phyloP scores from a whole-genome alignment of 2,113 vertebrate species.

The Nycticorax nycticorax region DNA sequence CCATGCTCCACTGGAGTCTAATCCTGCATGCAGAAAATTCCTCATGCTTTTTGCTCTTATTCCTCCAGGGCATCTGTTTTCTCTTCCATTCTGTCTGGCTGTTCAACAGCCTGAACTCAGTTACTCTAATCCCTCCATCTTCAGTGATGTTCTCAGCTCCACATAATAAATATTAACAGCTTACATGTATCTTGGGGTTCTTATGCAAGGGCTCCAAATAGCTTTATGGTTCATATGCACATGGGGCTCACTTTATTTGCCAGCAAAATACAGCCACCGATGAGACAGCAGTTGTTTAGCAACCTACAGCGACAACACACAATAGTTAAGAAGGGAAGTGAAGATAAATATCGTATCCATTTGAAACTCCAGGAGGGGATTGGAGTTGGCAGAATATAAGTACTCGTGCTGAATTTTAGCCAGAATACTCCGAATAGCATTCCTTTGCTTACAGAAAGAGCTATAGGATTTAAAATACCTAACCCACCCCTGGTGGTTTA shows the following conservation, averaged over 20 bases:
- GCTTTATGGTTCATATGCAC: slow-evolving; percentile 16
- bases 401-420: slow-evolving; percentile 18
- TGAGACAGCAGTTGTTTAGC: slow-evolving; percentile 61
- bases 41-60: slow-evolving; percentile 40
- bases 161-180: slow-evolving; percentile 63
- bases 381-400: slow-evolving; percentile 38
- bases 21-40: slow-evolving; percentile 51
- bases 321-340: slow-evolving; percentile 2
- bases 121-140: slow-evolving; percentile 56
- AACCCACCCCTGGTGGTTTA: not conserved
- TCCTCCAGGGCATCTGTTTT: slow-evolving; percentile 55
- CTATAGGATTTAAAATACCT: slow-evolving; percentile 29
- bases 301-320: slow-evolving; percentile 45
- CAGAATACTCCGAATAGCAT: not conserved
- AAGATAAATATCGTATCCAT: slow-evolving; percentile 46
- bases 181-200: slow-evolving; percentile 57
- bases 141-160: slow-evolving; percentile 47
- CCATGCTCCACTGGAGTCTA: slow-evolving; percentile 31
- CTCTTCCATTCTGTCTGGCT: slow-evolving; percentile 49
- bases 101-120: slow-evolving; percentile 31
- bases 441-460: slow-evolving; percentile 17
- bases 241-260: not conserved
- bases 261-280: slow-evolving; percentile 1
- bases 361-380: slow-evolving; percentile 53
- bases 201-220: slow-evolving; percentile 46